These are phyloP conservation scores for Pseudochromis fuscus DNA, from an alignment of 2,797 vertebrate species.

Conservation along the genomic window DNA sequence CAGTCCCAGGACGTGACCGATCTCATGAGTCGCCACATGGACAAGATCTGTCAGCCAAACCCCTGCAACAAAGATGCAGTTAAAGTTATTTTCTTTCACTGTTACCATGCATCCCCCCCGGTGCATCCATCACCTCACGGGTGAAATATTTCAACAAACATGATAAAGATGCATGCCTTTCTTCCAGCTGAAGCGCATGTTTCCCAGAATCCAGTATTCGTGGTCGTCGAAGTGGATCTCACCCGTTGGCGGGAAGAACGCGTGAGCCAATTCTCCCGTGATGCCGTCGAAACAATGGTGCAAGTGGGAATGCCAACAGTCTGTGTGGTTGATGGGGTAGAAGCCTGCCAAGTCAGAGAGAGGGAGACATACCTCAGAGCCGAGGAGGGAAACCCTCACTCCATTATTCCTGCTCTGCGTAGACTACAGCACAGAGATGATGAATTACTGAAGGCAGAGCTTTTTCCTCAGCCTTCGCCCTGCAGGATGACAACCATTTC, in stretches of 20 bases:
- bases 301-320: constrained; percentile 91
- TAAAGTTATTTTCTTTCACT: constrained; percentile 35
- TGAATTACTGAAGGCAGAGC: constrained; percentile 54
- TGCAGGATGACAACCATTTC: constrained; percentile 52
- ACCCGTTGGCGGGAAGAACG: constrained; percentile 94
- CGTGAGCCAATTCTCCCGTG: constrained; percentile 95
- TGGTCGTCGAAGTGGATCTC: constrained; percentile 98
- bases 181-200: constrained; percentile 98
- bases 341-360: constrained; percentile 87
- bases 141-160: constrained; percentile 34
- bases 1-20: constrained; percentile 94
- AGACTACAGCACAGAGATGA: constrained; percentile 52
- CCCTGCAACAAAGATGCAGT: constrained; percentile 80
- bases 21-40: constrained; percentile 96
- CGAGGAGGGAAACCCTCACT: constrained; percentile 61
- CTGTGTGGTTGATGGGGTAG: constrained; percentile 95
- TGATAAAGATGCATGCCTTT: constrained; percentile 85
- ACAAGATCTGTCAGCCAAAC: constrained; percentile 98
- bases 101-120: neutral
- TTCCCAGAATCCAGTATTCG: constrained; percentile 96
- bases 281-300: constrained; percentile 98
- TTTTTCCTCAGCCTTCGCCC: constrained; percentile 40
- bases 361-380: constrained; percentile 51
- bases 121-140: constrained; percentile 11
- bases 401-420: constrained; percentile 51